Evolutionary conservation across 1,140 invertebrate genomes (phyloP).

Genomic region (Apis dorsata): DNA sequence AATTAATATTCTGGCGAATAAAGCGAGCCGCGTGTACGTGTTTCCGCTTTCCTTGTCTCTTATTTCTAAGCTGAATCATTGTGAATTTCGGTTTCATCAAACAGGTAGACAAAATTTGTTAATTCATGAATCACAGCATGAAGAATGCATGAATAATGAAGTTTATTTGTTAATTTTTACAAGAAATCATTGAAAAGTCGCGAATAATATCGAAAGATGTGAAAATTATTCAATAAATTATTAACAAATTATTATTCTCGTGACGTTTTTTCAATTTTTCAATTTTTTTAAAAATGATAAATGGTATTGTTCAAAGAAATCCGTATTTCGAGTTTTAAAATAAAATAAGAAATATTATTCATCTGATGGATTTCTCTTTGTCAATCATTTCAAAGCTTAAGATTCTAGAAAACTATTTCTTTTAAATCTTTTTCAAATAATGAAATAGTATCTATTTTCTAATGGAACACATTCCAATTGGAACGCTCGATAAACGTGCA

Average conservation of each 20-base stretch:
- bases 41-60: constrained; percentile 33
- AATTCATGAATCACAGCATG: neutral
- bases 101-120: neutral
- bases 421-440: too few relatives aligned
- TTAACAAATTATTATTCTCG: too few relatives aligned
- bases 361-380: neutral
- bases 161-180: neutral
- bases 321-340: neutral
- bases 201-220: too few relatives aligned
- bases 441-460: neutral
- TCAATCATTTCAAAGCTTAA: too few relatives aligned
- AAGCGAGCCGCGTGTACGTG: constrained; percentile 1
- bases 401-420: too few relatives aligned
- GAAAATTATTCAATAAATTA: too few relatives aligned
- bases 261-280: too few relatives aligned
- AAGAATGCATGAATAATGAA: neutral
- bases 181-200: too few relatives aligned
- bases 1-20: constrained; percentile 51
- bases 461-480: neutral
- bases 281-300: neutral
- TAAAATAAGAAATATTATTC: neutral
- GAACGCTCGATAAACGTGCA: neutral
- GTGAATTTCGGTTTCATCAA: neutral
- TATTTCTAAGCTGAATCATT: neutral
- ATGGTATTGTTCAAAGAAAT: neutral